Evolutionary conservation across 2,113 vertebrate genomes (phyloP), one percentile per base, ranked within the genome.

Genomic region (Orientallactaga bullata): DNA sequence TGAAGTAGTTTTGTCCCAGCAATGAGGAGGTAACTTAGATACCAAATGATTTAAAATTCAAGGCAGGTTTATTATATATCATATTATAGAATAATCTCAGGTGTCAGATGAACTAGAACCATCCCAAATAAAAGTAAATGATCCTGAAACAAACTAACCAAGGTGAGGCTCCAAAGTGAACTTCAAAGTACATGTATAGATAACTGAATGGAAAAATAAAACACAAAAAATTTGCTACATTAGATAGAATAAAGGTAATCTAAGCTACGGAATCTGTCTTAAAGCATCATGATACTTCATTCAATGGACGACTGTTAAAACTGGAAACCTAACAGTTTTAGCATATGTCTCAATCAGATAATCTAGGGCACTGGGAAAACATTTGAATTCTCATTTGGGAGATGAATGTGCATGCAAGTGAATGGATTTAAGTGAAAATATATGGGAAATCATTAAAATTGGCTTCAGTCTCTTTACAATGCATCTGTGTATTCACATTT

Each of bases 81-180:
- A 4, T 74, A 21, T 79, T 94, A 87, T 86, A 89, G 63, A 88
- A 79, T 72, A 88, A 85, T 51, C 28, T 35, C 80, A 94, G 30
- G 20, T 89, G 28, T 58, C 32, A 92, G n/a, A 77, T 78, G 71
- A 83, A 3, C 24, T 95, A 9, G 72, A 87, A 95, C 32, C 16
- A 82, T 65, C 61, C 20, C 42, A 96, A 90, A 20, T 42, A 88
- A 88, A 80, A 7, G 7, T 61, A 68, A 92, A 21, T 17, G 11
- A 76, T 71, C 26, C 60, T 83, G 37, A 96, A 92, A 83, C n/a
- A 88, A 85, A 65, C 51, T 30, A 42, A 94, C 35, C 28, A 69
- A 79, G 11, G 21, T 58, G 16, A 85, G 13, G 6, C 42, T 95
- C 23, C 58, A 81, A 42, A 32, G 65, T 93, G 32, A 88, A 26